Conservation (phyloP, 1,140 invertebrate genomes). For the Aphelinus certus region DNA sequence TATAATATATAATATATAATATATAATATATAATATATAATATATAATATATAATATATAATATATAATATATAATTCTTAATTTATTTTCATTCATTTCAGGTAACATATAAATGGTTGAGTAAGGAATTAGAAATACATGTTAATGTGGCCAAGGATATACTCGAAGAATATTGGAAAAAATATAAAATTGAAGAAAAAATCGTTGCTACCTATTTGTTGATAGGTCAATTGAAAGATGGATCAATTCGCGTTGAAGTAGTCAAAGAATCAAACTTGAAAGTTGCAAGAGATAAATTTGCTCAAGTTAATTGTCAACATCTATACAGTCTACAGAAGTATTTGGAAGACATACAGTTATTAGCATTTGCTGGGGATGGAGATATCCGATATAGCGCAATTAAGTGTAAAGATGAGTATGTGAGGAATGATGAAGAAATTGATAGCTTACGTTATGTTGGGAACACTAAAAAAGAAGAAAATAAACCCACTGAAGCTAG, state of each 20-base stretch:
- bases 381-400: conserved; percentile 55
- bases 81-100: conserved; percentile 35
- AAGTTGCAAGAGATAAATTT: conserved; percentile 54
- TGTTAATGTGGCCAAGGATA: conserved; percentile 60
- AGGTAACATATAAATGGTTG: conserved; percentile 64
- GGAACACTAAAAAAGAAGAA: conserved; percentile 26
- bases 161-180: conserved; percentile 56
- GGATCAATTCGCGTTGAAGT: conserved; percentile 58
- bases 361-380: conserved; percentile 51
- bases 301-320: conserved; percentile 57
- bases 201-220: conserved; percentile 53
- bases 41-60: conserved; percentile 6
- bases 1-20: conserved; percentile 2
- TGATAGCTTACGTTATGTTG: conserved; percentile 13
- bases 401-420: conserved; percentile 54
- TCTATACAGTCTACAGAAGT: conserved; percentile 62
- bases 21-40: conserved; percentile 13
- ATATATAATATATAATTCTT: not conserved
- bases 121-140: conserved; percentile 60
- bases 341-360: conserved; percentile 51
- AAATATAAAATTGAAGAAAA: conserved; percentile 47
- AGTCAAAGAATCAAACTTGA: conserved; percentile 51
- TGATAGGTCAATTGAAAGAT: conserved; percentile 57
- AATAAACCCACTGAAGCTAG: conserved; percentile 14
- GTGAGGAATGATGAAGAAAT: conserved; percentile 51